Evolutionary conservation across 2,888 invertebrate genomes (phyloP), one percentile per base, ranked within the genome.

Genomic region (Dione juno): DNA sequence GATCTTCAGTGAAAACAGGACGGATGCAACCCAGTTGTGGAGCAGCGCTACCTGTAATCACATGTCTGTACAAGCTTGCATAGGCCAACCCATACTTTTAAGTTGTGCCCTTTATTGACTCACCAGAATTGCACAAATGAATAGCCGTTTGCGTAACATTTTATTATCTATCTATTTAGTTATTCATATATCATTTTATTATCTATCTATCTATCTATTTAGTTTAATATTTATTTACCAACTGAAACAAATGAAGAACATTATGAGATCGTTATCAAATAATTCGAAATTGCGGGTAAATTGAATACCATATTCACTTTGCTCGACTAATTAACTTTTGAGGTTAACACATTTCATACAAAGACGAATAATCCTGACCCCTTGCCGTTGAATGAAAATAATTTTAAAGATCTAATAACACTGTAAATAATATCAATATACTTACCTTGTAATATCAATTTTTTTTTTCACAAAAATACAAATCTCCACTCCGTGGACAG

Each of bases 241-340:
- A 72, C 75, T 74, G 67, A 58, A 71, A 71, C 66, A 67, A 70
- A 72, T 54, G 50, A 65, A 65, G 50, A 13, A 41, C 65, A 65
- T 65, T 19, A n/a, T n/a, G n/a, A 75, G 73, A 77, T 75, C 73
- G 54, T 58, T 71, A 69, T 28, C 67, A 66, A 70, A 13, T n/a
- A 75, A 70, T 72, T n/a, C 70, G 3, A 71, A 74, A 61, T 67
- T 50, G 63, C 72, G 71, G 72, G 70, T 71, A 75, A 74, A 74
- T 71, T 67, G 74, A 67, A 75, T 72, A 74, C 74, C 70, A 67
- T 72, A 73, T 70, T 70, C 74, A 66, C 71, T 73, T 70, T 70
- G 66, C 68, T 68, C 69, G 16, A 66, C 45, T 35, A 45, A 28
- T 28, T 50, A 66, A 69, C 37, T 67, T 70, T 70, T 59, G 64